Evolutionary conservation across 2,888 invertebrate genomes (phyloP).

Genomic region (Perdita meconis): DNA sequence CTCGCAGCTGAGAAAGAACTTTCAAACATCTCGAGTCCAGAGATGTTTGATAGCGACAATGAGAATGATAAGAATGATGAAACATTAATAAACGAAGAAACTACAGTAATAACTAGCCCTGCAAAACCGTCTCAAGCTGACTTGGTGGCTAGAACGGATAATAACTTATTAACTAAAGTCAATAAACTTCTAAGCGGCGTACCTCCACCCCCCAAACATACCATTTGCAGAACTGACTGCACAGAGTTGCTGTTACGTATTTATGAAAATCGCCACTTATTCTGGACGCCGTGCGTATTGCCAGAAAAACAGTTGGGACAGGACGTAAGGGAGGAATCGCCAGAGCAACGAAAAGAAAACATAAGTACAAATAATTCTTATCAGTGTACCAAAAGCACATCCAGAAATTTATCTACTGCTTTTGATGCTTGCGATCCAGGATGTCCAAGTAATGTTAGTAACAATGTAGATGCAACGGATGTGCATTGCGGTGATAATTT

Average conservation of each 20-base stretch:
- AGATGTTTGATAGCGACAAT: slow-evolving; percentile 80
- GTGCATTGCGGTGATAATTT: slow-evolving; percentile 44
- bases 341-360: slow-evolving; percentile 52
- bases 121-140: slow-evolving; percentile 73
- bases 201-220: slow-evolving; percentile 91
- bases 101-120: slow-evolving; percentile 50
- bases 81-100: slow-evolving; percentile 18
- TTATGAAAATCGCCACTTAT: slow-evolving; percentile 85
- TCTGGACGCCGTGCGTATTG: slow-evolving; percentile 79
- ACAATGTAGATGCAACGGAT: slow-evolving; percentile 28
- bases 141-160: slow-evolving; percentile 80
- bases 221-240: slow-evolving; percentile 88
- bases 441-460: slow-evolving; percentile 44
- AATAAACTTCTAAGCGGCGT: slow-evolving; percentile 89
- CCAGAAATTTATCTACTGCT: slow-evolving; percentile 76
- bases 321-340: slow-evolving; percentile 8
- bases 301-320: slow-evolving; percentile 33
- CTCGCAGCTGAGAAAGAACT: slow-evolving; percentile 52
- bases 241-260: slow-evolving; percentile 88
- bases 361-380: slow-evolving; percentile 53
- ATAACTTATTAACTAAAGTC: slow-evolving; percentile 83
- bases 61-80: slow-evolving; percentile 70
- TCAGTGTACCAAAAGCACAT: slow-evolving; percentile 67
- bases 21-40: slow-evolving; percentile 78
- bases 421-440: slow-evolving; percentile 77